Conservation (phyloP, 2,888 invertebrate genomes). For the Eupithecia inturbata region DNA sequence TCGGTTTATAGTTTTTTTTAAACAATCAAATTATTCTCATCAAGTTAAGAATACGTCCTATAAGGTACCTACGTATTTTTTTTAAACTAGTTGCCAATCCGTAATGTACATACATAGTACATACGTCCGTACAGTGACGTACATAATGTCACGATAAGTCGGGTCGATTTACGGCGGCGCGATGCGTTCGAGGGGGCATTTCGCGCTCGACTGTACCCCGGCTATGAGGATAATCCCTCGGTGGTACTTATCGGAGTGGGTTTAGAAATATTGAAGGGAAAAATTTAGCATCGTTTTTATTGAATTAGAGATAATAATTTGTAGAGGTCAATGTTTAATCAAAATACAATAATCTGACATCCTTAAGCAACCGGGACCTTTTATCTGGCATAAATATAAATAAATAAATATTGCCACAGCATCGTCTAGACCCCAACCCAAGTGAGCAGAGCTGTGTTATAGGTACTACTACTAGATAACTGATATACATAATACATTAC, state of each 20-base stretch:
- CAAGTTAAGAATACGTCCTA: no score
- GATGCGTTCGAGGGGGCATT: conserved; percentile 41
- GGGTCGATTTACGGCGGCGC: conserved; percentile 58
- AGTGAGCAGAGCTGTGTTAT: no score
- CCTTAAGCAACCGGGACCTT: background rate
- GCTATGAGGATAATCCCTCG: conserved; percentile 26
- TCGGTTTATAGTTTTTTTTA: no score
- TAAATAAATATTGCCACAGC: no score
- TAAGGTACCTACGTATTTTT: no score
- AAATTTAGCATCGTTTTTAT: conserved; percentile 9
- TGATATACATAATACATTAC: background rate
- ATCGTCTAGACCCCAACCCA: no score
- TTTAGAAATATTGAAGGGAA: conserved; percentile 16
- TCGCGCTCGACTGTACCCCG: conserved; percentile 53
- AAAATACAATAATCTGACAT: background rate
- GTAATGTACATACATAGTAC: conserved; percentile 29
- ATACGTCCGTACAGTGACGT: conserved; percentile 47
- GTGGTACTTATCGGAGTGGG: conserved; percentile 31
- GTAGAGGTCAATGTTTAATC: background rate
- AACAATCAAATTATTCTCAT: no score
- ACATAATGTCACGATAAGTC: conserved; percentile 60
- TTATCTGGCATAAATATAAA: no score
- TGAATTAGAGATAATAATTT: background rate
- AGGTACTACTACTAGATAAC: background rate
- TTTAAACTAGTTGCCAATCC: background rate